Conservation (phyloP, 2,113 vertebrate species). For the Silurus glanis region DNA sequence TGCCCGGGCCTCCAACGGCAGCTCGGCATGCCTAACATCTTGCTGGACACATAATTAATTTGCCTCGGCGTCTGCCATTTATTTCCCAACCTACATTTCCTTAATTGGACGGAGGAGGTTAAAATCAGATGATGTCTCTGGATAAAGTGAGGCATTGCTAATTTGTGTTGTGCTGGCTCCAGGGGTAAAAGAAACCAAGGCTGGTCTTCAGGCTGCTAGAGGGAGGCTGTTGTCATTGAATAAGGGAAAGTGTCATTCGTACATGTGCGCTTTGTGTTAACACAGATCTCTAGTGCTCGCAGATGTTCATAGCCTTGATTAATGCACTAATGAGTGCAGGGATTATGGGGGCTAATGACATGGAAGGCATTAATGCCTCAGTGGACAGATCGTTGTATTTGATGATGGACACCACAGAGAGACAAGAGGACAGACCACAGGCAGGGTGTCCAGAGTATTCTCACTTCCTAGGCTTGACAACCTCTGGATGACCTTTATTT, state of each 20-base stretch:
- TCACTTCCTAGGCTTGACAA: neutral
- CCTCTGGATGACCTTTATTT: conserved; percentile 1
- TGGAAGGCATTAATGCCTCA: conserved; percentile 38
- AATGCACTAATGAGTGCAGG: conserved; percentile 52
- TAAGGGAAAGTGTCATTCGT: conserved; percentile 53
- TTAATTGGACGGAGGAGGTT: conserved; percentile 76
- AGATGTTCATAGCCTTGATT: conserved; percentile 50
- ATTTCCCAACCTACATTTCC: conserved; percentile 78
- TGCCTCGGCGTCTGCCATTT: conserved; percentile 76
- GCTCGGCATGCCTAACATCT: conserved; percentile 72
- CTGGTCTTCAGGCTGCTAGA: conserved; percentile 46
- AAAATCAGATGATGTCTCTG: conserved; percentile 70
- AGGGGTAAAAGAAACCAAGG: conserved; percentile 50
- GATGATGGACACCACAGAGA: conserved; percentile 29
- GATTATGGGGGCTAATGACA: conserved; percentile 43
- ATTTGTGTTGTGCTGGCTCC: conserved; percentile 59
- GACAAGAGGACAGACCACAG: conserved; percentile 33
- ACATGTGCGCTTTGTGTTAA: conserved; percentile 35
- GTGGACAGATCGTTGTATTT: conserved; percentile 39
- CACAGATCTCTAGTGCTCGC: conserved; percentile 39
- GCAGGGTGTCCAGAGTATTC: conserved; percentile 1
- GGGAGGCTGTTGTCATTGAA: conserved; percentile 47
- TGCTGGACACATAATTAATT: conserved; percentile 80
- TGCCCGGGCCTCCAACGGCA: conserved; percentile 62
- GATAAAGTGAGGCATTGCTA: conserved; percentile 62